Evolutionary conservation across 2,113 vertebrate genomes (phyloP).

Genomic region (Plotosus lineatus): DNA sequence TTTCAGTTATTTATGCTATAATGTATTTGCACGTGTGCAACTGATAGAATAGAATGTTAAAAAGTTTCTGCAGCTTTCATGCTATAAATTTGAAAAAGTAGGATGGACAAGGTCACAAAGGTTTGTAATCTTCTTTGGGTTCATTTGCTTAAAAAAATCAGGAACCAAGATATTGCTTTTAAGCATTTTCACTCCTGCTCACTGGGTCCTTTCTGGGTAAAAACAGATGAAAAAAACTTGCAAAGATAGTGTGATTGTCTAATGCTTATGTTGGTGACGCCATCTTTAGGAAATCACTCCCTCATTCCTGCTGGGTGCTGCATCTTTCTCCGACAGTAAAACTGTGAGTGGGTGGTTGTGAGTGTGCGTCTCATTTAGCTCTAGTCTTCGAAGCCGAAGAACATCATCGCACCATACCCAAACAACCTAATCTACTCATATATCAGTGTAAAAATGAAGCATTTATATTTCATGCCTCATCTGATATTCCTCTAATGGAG

Average conservation of each 20-base stretch:
- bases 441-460: not conserved
- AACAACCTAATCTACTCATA: constrained; percentile 5
- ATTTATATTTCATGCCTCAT: constrained; percentile 46
- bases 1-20: not conserved
- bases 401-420: not conserved
- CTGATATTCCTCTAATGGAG: constrained; percentile 39
- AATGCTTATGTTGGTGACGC: not conserved
- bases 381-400: not conserved
- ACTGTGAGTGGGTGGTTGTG: constrained; percentile 13
- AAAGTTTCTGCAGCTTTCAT: not conserved
- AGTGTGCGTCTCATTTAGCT: not conserved
- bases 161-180: not conserved
- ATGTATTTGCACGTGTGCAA: not conserved
- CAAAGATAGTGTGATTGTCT: not conserved
- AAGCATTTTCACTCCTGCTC: not conserved
- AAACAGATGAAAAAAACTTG: not conserved
- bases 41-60: not conserved
- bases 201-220: not conserved
- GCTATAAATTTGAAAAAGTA: not conserved
- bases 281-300: not conserved
- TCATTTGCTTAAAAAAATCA: not conserved
- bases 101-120: not conserved
- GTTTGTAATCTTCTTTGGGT: not conserved
- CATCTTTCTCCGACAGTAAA: not conserved
- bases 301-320: not conserved